Evolutionary conservation across 1,140 invertebrate genomes (phyloP), one percentile per base, ranked within the genome.

Genomic region (Apis laboriosa): DNA sequence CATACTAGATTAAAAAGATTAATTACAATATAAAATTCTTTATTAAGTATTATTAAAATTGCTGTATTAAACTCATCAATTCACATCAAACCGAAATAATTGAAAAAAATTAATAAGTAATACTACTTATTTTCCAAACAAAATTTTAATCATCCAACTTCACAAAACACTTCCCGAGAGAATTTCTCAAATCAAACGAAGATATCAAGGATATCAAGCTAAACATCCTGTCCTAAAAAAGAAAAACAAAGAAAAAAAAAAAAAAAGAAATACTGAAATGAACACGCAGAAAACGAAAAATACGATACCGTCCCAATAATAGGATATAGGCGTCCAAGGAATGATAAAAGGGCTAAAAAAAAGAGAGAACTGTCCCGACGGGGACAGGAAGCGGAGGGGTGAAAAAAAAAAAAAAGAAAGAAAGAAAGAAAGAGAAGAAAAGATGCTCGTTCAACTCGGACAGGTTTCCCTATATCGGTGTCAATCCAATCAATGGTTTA

Each of bases 401-500:
- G 15, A 13, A 64, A 21, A 43, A 21, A 58, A 58, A 58, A 21
- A 58, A 58, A 13, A 66, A 66, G 53, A 13, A 15, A 55, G 15
- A 56, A 51, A 53, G 2, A 66, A 64, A 70, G 28, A 51, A 71
- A 81, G 77, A 87, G 80, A 72, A 82, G 83, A 84, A 84, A 72
- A 77, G 78, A 72, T 77, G 83, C 64, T 85, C 86, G 81, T 88
- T 87, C 86, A 87, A 58, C 76, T 76, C 64, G 72, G 84, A 86
- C 78, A 88, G 83, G 84, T 85, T 87, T 87, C 76, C 86, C 86
- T 87, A 88, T 92, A 92, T 92, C 90, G 88, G 91, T 92, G 92
- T 92, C 91, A 92, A 92, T 92, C 92, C 91, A 93, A 93, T 93
- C 91, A 92, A 92, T 92, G 91, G 88, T 92, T 93, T 93, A 92